Evolutionary conservation across 2,113 vertebrate species (phyloP).

Genomic region (Cololabis saira): DNA sequence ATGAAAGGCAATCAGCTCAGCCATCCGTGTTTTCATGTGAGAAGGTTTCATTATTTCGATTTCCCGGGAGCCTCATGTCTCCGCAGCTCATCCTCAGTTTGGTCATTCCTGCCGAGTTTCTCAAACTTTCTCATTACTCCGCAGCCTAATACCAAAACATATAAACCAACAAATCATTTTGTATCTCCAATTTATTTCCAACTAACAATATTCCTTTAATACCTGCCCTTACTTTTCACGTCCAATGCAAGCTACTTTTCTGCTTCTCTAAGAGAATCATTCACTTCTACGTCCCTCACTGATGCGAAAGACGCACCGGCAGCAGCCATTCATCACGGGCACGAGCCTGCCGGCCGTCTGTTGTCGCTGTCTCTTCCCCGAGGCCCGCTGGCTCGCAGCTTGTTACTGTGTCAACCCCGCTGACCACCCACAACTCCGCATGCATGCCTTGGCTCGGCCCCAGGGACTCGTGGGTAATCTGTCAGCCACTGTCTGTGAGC

Average conservation of each 20-base stretch:
- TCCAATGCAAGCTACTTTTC: background rate
- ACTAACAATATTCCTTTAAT: background rate
- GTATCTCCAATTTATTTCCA: conserved; percentile 4
- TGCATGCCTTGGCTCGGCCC: conserved; percentile 29
- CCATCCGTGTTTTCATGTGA: conserved; percentile 38
- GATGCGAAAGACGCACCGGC: conserved; percentile 23
- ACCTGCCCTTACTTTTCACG: conserved; percentile 23
- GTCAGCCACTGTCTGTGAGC: conserved; percentile 17
- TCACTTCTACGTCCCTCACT: conserved; percentile 18
- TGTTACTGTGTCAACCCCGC: conserved; percentile 45
- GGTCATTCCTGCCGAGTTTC: conserved; percentile 31
- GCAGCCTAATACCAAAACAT: conserved; percentile 21
- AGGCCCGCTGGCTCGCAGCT: conserved; percentile 45
- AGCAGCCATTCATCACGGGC: conserved; percentile 40
- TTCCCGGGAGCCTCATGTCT: conserved; percentile 47
- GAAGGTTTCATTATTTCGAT: conserved; percentile 47
- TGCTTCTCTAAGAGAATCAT: background rate
- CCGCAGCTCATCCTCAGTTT: conserved; percentile 4
- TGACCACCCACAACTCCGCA: conserved; percentile 41
- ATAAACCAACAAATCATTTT: conserved; percentile 25
- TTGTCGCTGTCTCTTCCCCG: conserved; percentile 42
- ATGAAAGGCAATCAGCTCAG: conserved; percentile 25
- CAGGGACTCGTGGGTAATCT: conserved; percentile 52
- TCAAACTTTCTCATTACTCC: conserved; percentile 37
- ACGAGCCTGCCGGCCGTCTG: conserved; percentile 10